A percentile compares a stretch with the other conserved stretches of the same genome.
These are phyloP conservation scores for Leucophenga maculata DNA, from an alignment of 2,888 invertebrate species.

Conservation along the genomic window DNA sequence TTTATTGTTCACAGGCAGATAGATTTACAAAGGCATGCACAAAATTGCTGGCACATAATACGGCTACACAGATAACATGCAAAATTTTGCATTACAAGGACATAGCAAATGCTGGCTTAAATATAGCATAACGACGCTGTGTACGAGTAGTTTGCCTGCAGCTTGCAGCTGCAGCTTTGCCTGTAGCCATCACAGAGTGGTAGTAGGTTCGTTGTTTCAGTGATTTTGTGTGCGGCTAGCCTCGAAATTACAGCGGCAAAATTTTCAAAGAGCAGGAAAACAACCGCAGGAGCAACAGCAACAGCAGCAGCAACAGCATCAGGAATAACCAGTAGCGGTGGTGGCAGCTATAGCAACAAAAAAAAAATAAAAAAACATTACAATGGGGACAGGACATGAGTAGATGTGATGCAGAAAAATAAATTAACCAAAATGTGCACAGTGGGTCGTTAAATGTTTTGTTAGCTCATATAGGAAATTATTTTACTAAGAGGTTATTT, in stretches of 20 bases:
- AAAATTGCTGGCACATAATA: neutral
- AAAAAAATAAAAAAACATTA: no score
- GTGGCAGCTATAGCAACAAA: no score
- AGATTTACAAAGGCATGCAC: neutral
- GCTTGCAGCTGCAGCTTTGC: neutral
- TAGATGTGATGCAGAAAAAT: no score
- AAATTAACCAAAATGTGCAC: no score
- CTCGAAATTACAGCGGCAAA: constrained; percentile 15
- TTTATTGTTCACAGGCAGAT: constrained; percentile 4
- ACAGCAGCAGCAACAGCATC: no score
- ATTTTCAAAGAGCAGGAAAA: neutral
- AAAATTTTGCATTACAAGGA: constrained; percentile 14
- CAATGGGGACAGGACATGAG: no score
- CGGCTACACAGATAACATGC: constrained; percentile 17
- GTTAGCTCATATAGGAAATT: no score
- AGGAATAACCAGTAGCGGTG: no score
- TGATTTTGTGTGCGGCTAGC: constrained; percentile 16
- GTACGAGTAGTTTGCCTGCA: constrained; percentile 5
- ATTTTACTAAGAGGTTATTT: no score
- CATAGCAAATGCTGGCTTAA: neutral
- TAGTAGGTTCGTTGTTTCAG: neutral
- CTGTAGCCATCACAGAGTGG: neutral
- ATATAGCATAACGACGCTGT: neutral
- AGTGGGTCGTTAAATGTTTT: no score
- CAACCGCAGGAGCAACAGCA: no score